phyloP scores from a whole-genome alignment of 2,113 vertebrate species.

The Corythornis madagascariensis region DNA sequence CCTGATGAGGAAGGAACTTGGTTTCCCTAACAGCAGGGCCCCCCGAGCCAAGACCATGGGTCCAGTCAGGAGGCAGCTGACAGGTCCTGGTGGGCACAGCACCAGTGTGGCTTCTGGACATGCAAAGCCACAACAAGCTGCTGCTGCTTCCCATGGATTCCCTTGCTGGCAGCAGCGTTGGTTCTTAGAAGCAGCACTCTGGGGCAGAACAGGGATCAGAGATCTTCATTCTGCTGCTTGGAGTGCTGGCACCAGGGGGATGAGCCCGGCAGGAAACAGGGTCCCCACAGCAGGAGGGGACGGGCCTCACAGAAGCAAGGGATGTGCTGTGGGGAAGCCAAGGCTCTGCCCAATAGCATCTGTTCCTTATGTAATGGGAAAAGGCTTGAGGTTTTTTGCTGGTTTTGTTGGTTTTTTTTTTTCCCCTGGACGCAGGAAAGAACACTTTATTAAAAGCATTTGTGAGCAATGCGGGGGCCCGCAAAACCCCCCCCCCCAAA shows the following conservation, averaged over 20 bases:
- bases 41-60: accelerated
- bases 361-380: constrained; percentile 50
- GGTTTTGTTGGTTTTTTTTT: background rate
- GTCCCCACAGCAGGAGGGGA: background rate
- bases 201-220: background rate
- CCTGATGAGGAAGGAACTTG: background rate
- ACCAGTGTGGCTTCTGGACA: background rate
- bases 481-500: background rate
- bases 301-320: accelerated
- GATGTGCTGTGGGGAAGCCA: background rate
- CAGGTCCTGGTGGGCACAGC: background rate
- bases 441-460: constrained; percentile 71
- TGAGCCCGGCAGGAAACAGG: background rate
- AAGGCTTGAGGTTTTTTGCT: constrained; percentile 28
- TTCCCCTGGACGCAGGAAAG: constrained; percentile 48
- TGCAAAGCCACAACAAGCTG: background rate
- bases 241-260: accelerated
- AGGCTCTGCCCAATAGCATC: constrained; percentile 28
- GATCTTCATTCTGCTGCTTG: background rate
- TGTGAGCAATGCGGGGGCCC: accelerated
- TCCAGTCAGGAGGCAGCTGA: background rate
- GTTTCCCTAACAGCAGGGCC: accelerated
- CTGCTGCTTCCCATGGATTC: background rate
- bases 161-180: background rate
- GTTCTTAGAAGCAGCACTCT: background rate